These are phyloP conservation scores for Pinctada fucata DNA, from an alignment of 2,888 invertebrate genomes.

Conservation along the genomic window DNA sequence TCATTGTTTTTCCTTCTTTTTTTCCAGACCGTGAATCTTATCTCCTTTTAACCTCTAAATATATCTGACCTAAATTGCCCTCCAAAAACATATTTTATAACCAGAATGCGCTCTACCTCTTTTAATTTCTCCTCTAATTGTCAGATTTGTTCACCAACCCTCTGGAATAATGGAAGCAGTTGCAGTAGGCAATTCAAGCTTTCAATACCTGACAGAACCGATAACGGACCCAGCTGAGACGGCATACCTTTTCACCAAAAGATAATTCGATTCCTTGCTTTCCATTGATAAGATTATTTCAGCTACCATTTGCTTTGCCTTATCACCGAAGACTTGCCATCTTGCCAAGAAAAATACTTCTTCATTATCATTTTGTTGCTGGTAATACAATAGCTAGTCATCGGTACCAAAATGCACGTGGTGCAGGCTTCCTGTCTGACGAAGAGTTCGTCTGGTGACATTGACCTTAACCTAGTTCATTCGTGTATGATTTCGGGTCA, in stretches of 20 bases:
- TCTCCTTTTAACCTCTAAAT: no score
- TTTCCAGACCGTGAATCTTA: no score
- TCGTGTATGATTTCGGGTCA: no score
- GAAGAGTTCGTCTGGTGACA: neutral
- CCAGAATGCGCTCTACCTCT: no score
- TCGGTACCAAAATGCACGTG: neutral
- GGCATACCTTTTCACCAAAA: constrained; percentile 2
- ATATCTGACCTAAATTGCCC: no score
- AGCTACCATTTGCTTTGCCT: neutral
- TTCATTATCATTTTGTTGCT: neutral
- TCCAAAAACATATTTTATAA: no score
- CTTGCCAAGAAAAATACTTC: constrained; percentile 1
- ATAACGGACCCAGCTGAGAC: neutral
- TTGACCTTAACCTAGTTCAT: no score
- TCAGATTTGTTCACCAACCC: no score
- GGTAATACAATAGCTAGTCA: neutral
- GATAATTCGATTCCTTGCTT: neutral
- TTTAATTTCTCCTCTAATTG: no score
- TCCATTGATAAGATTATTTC: constrained; percentile 1
- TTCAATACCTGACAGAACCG: neutral
- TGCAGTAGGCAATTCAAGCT: neutral
- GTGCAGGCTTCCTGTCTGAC: neutral
- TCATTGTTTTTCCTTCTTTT: no score
- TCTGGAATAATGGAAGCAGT: neutral
- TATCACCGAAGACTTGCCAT: neutral